A percentile compares a stretch with the other conserved stretches of the same genome.
phyloP scores from a whole-genome alignment of 2,888 invertebrate genomes.

The Subacronicta megacephala region DNA sequence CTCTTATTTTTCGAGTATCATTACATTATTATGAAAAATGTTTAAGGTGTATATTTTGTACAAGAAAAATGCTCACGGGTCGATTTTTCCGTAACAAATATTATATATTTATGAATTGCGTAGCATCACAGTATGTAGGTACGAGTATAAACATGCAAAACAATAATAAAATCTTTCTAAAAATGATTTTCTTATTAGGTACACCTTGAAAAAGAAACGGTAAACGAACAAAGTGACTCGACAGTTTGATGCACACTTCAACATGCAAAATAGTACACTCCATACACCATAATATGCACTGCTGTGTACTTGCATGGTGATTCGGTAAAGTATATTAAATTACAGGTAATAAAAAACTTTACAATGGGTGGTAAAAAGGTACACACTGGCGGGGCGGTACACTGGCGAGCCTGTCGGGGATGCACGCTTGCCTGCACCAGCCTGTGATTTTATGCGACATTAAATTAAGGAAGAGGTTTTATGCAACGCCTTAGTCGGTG shows the following conservation, averaged over 20 bases:
- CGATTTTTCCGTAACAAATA: too few relatives aligned
- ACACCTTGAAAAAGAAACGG: too few relatives aligned
- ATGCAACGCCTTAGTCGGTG: constrained; percentile 58
- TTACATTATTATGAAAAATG: constrained; percentile 28
- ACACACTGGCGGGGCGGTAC: constrained; percentile 48
- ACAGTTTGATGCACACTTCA: constrained; percentile 54
- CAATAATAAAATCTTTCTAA: too few relatives aligned
- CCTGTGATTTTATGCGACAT: constrained; percentile 76
- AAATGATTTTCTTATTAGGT: too few relatives aligned
- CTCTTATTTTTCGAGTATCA: constrained; percentile 30
- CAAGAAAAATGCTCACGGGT: too few relatives aligned
- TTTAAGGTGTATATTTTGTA: not conserved
- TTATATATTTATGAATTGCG: too few relatives aligned
- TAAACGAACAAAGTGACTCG: constrained; percentile 25
- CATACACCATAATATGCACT: constrained; percentile 74
- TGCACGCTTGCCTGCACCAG: constrained; percentile 62
- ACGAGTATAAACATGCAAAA: too few relatives aligned
- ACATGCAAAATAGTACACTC: constrained; percentile 62
- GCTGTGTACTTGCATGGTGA: constrained; percentile 67
- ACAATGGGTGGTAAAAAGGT: constrained; percentile 73
- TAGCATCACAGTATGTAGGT: too few relatives aligned
- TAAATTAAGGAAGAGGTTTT: constrained; percentile 71
- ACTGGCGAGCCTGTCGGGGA: constrained; percentile 60
- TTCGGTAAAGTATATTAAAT: constrained; percentile 82
- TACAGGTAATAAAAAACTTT: constrained; percentile 79